Evolutionary conservation across 2,113 vertebrate species (phyloP).

Genomic region (Colius striatus): DNA sequence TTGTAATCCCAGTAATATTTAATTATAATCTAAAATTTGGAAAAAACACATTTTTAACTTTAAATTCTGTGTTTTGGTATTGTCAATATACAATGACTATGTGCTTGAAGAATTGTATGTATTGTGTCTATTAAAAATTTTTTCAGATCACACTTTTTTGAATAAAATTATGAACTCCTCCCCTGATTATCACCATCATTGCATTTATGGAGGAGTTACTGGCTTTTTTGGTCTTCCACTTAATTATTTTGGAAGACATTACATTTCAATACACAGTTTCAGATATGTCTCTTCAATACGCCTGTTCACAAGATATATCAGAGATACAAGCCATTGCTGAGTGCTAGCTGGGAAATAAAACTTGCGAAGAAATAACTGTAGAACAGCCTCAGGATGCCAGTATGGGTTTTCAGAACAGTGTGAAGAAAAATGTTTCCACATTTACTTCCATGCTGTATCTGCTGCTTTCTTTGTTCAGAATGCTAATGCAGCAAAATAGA

Average conservation of each 20-base stretch:
- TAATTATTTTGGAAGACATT: background rate
- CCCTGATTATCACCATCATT: fast-evolving
- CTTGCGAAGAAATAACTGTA: background rate
- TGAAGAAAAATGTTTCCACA: background rate
- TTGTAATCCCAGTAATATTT: background rate
- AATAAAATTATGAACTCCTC: background rate
- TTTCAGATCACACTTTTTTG: background rate
- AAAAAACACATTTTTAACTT: background rate
- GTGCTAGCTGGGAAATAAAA: background rate
- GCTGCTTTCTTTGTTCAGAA: background rate
- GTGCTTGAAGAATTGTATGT: background rate
- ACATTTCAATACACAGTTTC: background rate
- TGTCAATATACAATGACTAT: background rate
- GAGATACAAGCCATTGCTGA: background rate
- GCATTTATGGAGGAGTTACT: background rate
- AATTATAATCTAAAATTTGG: background rate
- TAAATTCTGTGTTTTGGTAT: background rate
- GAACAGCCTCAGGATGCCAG: background rate
- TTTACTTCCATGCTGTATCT: background rate
- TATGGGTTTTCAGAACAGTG: background rate
- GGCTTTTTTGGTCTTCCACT: background rate
- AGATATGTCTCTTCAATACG: background rate
- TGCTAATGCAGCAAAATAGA: background rate
- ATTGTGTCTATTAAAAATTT: background rate
- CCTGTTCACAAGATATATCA: background rate